Evolutionary conservation across 2,888 invertebrate species (phyloP), one percentile per base, ranked within the genome.

Genomic region (Chrysolina americana): DNA sequence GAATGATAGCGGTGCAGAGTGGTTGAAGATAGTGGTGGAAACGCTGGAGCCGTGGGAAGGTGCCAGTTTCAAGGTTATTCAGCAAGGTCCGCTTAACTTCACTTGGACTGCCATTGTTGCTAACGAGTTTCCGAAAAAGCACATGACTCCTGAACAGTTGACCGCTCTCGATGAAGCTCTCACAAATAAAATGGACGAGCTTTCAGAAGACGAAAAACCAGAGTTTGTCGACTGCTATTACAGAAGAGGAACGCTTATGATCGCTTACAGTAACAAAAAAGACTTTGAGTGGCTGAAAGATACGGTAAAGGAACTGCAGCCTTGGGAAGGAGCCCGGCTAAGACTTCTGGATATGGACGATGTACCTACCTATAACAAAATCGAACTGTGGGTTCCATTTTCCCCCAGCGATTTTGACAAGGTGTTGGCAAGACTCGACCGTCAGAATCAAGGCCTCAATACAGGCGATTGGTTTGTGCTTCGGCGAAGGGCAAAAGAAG

Each of bases 391-490:
- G 9, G 36, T 75, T 41, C 69, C 75, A 6, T 59, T 50, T 41
- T 64, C 53, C 11, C 21, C 41, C 48, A 59, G 48, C 8, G 65
- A 72, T 53, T 28, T 75, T 11, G 69, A 75, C 11, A 64, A 63
- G 15, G 44, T 69, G 10, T 44, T 75, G 4, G 62, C 23, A 1
- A 44, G 75, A 48, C 23, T 75, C 15, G 62, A 75, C 53, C 69
- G 65, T 21, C 75, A 75, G 56, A 75, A 75, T 44, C 65, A 65
- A 11, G 64, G 65, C 3, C 13, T 75, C 2, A 47, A 62, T 17
- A 75, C 75, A 1, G 21, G 56, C 2, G 53, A 47, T 19, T 75
- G 75, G 75, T 72, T 28, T 36, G 23, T 69, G 28, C 65, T 75
- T 47, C 41, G 59, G 15, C 56, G 72, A 63, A 41, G 13, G 17